Evolutionary conservation across 64 coral and sea anemone genomes (phyloP).

Genomic region (Exaiptasia diaphana): DNA sequence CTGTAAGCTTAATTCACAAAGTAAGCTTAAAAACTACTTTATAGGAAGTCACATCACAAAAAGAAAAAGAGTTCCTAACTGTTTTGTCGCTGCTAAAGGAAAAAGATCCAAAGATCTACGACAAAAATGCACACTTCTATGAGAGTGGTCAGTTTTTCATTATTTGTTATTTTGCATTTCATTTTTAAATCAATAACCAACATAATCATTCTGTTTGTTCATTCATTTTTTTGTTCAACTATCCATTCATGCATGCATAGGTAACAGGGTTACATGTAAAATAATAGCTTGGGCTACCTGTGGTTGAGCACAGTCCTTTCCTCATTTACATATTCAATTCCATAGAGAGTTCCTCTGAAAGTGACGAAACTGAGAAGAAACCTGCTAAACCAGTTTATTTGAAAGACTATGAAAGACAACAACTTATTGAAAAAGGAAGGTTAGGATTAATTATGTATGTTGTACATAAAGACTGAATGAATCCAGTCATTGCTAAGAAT

Average conservation of each 20-base stretch:
- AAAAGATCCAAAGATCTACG: conserved; percentile 95
- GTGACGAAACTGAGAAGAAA: conserved; percentile 41
- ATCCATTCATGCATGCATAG: too few relatives aligned
- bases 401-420: conserved; percentile 88
- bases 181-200: too few relatives aligned
- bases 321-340: neutral
- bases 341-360: conserved; percentile 34
- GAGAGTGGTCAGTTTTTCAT: conserved; percentile 68
- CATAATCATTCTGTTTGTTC: too few relatives aligned
- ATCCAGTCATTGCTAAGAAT: too few relatives aligned
- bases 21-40: too few relatives aligned
- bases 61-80: conserved; percentile 86
- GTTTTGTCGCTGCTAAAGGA: conserved; percentile 88
- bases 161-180: too few relatives aligned
- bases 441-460: conserved; percentile 20
- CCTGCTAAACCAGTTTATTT: conserved; percentile 69
- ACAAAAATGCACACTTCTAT: conserved; percentile 71
- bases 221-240: too few relatives aligned
- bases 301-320: neutral
- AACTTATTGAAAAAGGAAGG: conserved; percentile 89
- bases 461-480: too few relatives aligned
- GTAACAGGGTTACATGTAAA: neutral
- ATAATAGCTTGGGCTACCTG: neutral
- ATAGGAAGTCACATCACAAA: conserved; percentile 73
- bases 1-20: too few relatives aligned